Conservation (phyloP, 2,797 vertebrate genomes). For the Gobio occitaniae region DNA sequence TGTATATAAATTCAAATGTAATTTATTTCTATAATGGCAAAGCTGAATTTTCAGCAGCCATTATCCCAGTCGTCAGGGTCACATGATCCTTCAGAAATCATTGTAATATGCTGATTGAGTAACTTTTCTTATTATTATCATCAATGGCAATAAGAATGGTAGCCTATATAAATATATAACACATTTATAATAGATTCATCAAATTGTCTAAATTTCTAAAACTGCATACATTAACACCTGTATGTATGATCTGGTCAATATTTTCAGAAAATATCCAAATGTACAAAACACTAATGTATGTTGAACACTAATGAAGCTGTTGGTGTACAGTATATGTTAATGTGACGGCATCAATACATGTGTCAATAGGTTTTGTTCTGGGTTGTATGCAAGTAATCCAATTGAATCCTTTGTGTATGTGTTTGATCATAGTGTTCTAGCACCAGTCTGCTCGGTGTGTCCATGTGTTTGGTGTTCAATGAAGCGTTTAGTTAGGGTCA, state of each 20-base stretch:
- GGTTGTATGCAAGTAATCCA: conserved; percentile 54
- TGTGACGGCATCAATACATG: conserved; percentile 32
- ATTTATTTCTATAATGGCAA: no score
- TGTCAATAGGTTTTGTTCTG: conserved; percentile 28
- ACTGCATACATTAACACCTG: neutral
- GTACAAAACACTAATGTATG: neutral
- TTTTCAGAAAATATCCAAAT: neutral
- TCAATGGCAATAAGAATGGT: neutral
- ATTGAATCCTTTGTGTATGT: conserved; percentile 56
- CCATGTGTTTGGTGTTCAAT: conserved; percentile 64
- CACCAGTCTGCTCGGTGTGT: conserved; percentile 64
- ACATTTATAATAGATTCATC: neutral
- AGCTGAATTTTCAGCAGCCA: no score
- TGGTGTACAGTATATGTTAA: conserved; percentile 8
- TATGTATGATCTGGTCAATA: neutral
- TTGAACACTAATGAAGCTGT: neutral
- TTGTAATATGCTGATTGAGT: neutral
- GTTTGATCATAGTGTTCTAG: conserved; percentile 62
- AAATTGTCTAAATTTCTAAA: neutral
- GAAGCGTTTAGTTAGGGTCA: conserved; percentile 77
- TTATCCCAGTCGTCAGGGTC: no score
- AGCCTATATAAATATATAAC: neutral
- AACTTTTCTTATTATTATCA: neutral
- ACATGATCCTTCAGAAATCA: neutral
- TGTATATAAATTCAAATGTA: no score